These are phyloP conservation scores for Labia minor DNA, from an alignment of 2,888 invertebrate genomes.

Conservation along the genomic window DNA sequence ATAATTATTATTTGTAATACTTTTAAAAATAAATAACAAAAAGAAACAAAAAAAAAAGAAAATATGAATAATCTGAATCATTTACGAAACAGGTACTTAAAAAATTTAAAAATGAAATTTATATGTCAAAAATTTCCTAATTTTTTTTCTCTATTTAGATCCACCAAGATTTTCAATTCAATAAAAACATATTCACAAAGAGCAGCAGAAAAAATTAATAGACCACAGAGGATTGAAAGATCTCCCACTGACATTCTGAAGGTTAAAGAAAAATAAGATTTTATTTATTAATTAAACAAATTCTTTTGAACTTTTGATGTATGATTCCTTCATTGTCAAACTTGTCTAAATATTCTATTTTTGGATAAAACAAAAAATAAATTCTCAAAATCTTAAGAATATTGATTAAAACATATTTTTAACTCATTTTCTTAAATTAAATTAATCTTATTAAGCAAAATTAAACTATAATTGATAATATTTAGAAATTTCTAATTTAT, in stretches of 20 bases:
- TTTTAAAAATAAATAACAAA: too few relatives aligned
- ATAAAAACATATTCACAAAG: background rate
- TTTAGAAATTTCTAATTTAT: too few relatives aligned
- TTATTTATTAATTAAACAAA: background rate
- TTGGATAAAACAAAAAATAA: too few relatives aligned
- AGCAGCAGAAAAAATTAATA: slow-evolving; percentile 40
- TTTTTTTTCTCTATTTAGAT: background rate
- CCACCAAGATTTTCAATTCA: background rate
- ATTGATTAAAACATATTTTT: too few relatives aligned
- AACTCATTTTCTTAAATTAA: too few relatives aligned
- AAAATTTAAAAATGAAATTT: background rate
- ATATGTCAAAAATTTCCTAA: background rate
- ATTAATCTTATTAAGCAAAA: too few relatives aligned
- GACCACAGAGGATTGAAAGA: slow-evolving; percentile 61
- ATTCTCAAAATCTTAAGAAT: too few relatives aligned
- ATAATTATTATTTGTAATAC: too few relatives aligned
- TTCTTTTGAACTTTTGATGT: too few relatives aligned
- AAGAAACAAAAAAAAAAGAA: too few relatives aligned
- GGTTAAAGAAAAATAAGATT: slow-evolving; percentile 31
- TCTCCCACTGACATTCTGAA: slow-evolving; percentile 71
- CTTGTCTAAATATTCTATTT: too few relatives aligned
- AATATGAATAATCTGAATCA: background rate
- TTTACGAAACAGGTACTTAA: background rate
- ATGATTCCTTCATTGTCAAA: background rate
- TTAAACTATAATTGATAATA: too few relatives aligned